Evolutionary conservation across 2,113 vertebrate genomes (phyloP).

Genomic region (Poicephalus meyeri): DNA sequence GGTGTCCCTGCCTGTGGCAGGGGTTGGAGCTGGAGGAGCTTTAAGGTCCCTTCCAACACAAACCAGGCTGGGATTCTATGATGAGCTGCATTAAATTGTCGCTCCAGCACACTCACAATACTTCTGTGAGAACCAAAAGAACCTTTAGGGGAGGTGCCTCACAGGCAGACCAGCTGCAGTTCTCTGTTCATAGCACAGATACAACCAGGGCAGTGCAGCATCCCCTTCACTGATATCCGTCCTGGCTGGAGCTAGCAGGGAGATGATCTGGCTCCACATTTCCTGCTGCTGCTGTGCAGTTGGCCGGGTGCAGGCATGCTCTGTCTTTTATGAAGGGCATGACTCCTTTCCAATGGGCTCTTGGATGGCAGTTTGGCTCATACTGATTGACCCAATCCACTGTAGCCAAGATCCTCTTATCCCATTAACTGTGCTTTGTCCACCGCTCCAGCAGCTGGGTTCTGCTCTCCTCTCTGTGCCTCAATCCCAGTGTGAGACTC

Average conservation of each 20-base stretch:
- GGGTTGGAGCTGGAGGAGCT: background rate
- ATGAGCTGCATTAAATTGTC: background rate
- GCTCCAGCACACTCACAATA: fast-evolving
- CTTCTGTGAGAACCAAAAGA: background rate
- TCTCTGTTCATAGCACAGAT: background rate
- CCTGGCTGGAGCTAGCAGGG: background rate
- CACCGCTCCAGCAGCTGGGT: background rate
- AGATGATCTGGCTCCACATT: fast-evolving
- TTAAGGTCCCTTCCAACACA: background rate
- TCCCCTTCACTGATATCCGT: background rate
- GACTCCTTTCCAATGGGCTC: background rate
- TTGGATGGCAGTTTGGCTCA: background rate
- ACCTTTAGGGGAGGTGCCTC: background rate
- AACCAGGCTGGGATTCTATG: background rate
- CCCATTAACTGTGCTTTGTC: background rate
- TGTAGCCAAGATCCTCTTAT: background rate
- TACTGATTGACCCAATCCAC: background rate
- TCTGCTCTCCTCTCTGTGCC: background rate
- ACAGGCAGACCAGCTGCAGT: background rate
- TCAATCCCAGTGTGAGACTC: background rate
- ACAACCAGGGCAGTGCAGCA: background rate
- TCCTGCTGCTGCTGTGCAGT: background rate
- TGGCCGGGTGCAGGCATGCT: background rate
- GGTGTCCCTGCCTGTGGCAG: fast-evolving
- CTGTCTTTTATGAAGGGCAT: background rate